Evolutionary conservation across 2,797 vertebrate genomes (phyloP).

Genomic region (Sebastes taczanowskii): DNA sequence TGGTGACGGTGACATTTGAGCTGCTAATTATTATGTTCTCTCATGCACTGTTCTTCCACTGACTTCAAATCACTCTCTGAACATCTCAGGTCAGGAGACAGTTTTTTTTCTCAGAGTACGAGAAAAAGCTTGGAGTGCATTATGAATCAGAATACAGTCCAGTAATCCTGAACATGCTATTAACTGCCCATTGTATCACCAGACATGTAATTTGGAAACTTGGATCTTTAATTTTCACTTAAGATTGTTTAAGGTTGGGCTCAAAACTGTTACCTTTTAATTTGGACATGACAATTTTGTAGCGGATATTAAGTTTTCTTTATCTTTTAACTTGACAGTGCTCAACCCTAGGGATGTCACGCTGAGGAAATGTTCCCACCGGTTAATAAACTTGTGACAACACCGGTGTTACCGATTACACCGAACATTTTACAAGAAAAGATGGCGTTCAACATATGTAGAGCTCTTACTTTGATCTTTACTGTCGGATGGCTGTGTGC

Average conservation of each 20-base stretch:
- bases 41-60: conserved; percentile 56
- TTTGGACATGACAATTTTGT: conserved; percentile 49
- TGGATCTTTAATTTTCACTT: conserved; percentile 60
- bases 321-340: conserved; percentile 52
- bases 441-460: too few species aligned
- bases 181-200: conserved; percentile 58
- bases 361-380: too few species aligned
- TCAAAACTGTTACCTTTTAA: conserved; percentile 56
- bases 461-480: too few species aligned
- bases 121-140: conserved; percentile 36
- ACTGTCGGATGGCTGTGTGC: too few species aligned
- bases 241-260: conserved; percentile 17
- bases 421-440: too few species aligned
- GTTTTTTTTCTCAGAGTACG: conserved; percentile 33
- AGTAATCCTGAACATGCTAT: conserved; percentile 64
- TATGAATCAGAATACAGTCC: conserved; percentile 55
- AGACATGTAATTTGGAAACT: conserved; percentile 53
- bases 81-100: conserved; percentile 61
- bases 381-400: too few species aligned
- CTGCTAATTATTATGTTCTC: conserved; percentile 75
- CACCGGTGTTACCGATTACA: too few species aligned
- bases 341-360: neutral
- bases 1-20: conserved; percentile 73
- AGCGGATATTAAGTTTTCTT: conserved; percentile 61
- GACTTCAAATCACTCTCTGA: conserved; percentile 59